Percentiles rank a stretch among this genome's conserved stretches.
Conservation (phyloP, 1,140 invertebrate genomes). For the Idris sp. region DNA sequence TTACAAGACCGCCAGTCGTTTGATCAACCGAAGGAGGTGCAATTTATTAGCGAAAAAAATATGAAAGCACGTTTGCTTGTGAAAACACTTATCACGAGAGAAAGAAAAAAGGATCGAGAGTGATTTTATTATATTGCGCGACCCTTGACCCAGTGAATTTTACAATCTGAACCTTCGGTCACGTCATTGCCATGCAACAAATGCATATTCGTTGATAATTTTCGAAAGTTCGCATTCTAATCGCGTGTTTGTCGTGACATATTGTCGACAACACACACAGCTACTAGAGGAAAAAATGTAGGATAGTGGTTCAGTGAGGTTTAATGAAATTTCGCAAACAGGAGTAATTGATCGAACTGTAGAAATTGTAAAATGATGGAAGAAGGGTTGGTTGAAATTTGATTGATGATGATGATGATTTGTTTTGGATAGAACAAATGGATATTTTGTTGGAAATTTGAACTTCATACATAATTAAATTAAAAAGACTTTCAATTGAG, state of each 20-base stretch:
- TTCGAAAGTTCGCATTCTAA: conserved; percentile 25
- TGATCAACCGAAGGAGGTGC: conserved; percentile 10
- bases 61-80: no score
- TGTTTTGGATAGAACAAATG: no score
- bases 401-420: no score
- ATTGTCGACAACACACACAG: background rate
- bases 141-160: conserved; percentile 68
- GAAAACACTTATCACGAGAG: no score
- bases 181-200: conserved; percentile 43
- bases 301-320: background rate
- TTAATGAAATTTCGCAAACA: background rate
- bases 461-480: no score
- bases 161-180: conserved; percentile 50
- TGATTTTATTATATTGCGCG: conserved; percentile 52
- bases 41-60: conserved; percentile 13
- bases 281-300: background rate
- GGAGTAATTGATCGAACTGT: no score
- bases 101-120: conserved; percentile 6
- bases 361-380: no score
- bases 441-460: no score
- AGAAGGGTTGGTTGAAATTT: no score
- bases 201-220: conserved; percentile 40
- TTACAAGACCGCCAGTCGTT: conserved; percentile 24
- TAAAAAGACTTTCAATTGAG: no score
- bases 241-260: conserved; percentile 10